These are phyloP conservation scores for Frankliniella intonsa DNA, from an alignment of 2,888 invertebrate species.

Conservation along the genomic window DNA sequence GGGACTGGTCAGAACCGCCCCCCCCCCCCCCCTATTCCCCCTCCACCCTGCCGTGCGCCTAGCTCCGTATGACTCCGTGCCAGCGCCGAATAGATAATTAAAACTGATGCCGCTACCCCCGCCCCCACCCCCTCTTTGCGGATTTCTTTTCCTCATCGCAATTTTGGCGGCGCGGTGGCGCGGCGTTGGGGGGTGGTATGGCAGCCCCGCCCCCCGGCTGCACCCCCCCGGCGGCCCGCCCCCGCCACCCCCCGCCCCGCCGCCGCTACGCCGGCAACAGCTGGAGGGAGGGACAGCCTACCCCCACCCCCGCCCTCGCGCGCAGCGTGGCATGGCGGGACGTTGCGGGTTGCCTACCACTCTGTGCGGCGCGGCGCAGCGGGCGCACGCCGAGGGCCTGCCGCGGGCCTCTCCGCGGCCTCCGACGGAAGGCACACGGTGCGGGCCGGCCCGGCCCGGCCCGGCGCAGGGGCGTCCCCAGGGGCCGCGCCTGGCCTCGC, in stretches of 20 bases:
- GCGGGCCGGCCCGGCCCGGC: neutral
- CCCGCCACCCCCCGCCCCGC: neutral
- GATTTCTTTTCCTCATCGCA: neutral
- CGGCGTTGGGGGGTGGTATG: neutral
- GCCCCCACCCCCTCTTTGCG: neutral
- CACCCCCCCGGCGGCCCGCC: no score
- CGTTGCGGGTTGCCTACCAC: constrained; percentile 23
- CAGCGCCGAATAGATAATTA: neutral
- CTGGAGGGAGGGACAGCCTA: constrained; percentile 11
- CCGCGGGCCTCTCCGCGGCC: constrained; percentile 27
- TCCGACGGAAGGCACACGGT: neutral
- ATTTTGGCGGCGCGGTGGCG: neutral
- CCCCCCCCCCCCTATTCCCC: no score
- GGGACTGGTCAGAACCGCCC: no score
- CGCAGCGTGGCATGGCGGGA: neutral
- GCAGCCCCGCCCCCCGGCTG: neutral
- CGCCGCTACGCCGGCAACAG: neutral
- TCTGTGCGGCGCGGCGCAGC: constrained; percentile 28
- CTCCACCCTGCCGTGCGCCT: no score
- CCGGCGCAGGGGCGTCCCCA: neutral
- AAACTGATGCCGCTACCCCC: neutral
- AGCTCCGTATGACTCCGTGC: neutral
- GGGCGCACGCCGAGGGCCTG: constrained; percentile 31
- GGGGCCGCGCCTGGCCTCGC: neutral
- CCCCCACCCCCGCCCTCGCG: constrained; percentile 28